Conservation (phyloP, 2,113 vertebrate species). For the Syngnathus scovelli region DNA sequence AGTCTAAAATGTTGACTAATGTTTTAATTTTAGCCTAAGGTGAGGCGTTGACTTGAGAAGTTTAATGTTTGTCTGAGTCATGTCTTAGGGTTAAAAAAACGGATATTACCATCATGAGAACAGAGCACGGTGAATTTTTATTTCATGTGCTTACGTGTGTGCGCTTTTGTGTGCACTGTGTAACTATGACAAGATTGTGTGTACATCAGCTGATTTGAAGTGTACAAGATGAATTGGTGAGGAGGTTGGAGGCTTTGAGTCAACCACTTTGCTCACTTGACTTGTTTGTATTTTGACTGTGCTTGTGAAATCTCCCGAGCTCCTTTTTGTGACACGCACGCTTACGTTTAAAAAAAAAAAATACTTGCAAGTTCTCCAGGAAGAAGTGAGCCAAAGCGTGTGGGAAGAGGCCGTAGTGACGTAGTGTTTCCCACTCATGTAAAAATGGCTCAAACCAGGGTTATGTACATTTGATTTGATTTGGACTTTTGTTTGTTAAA, state of each 20-base stretch:
- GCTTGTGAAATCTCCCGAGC: conserved; percentile 48
- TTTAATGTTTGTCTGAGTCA: background rate
- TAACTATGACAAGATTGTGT: conserved; percentile 1
- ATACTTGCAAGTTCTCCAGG: conserved; percentile 18
- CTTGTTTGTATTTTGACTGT: conserved; percentile 31
- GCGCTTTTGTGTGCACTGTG: conserved; percentile 1
- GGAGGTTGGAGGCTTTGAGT: conserved; percentile 40
- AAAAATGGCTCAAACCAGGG: conserved; percentile 3
- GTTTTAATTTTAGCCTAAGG: conserved; percentile 4
- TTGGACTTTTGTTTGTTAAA: too few species aligned
- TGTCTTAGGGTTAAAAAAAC: background rate
- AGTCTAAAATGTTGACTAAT: background rate
- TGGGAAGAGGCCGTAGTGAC: conserved; percentile 10
- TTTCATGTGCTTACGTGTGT: background rate
- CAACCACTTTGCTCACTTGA: conserved; percentile 23
- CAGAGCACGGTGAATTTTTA: background rate
- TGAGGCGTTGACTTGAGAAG: background rate
- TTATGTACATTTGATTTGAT: too few species aligned
- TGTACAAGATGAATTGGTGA: conserved; percentile 36
- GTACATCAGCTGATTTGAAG: conserved; percentile 41
- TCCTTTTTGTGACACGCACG: conserved; percentile 23
- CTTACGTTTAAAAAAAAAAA: conserved; percentile 2
- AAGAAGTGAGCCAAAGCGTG: conserved; percentile 22
- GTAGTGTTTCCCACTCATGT: background rate
- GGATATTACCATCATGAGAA: background rate